Evolutionary conservation across 2,113 vertebrate species (phyloP).

Genomic region (Podarcis muralis): DNA sequence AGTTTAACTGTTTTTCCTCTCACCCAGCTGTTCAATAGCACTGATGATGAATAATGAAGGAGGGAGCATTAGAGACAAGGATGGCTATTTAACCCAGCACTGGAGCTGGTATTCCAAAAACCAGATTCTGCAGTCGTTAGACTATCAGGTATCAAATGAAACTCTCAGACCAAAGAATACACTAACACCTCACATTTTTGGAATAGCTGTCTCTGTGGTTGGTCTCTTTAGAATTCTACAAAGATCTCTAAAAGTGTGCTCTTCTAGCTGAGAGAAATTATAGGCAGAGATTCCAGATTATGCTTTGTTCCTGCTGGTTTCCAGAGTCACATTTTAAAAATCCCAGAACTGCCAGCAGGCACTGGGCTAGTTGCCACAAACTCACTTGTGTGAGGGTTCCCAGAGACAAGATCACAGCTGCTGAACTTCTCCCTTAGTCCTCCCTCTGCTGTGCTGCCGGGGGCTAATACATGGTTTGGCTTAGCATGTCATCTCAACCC

Average conservation of each 20-base stretch:
- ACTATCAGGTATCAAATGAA: slow-evolving; percentile 63
- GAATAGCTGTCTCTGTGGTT: not conserved
- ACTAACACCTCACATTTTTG: not conserved
- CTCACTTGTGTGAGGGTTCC: no score
- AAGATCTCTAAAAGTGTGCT: not conserved
- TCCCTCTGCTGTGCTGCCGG: not conserved
- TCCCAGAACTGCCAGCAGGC: not conserved
- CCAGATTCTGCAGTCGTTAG: slow-evolving; percentile 56
- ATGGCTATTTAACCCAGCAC: slow-evolving; percentile 56
- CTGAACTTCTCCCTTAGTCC: not conserved
- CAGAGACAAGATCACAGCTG: not conserved
- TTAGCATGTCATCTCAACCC: no score
- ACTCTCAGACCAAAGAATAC: not conserved
- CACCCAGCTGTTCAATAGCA: slow-evolving; percentile 55
- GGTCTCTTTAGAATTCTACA: not conserved
- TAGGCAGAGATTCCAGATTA: not conserved
- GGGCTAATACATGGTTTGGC: no score
- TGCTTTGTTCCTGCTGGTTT: not conserved
- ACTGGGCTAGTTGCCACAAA: not conserved
- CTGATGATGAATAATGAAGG: slow-evolving; percentile 64
- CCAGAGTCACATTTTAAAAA: not conserved
- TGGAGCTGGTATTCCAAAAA: slow-evolving; percentile 69
- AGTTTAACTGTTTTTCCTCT: not conserved
- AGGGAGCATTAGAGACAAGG: slow-evolving; percentile 50
- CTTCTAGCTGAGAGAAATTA: not conserved